These are phyloP conservation scores for Calliopum simillimum DNA, from an alignment of 2,888 invertebrate genomes.

Conservation along the genomic window DNA sequence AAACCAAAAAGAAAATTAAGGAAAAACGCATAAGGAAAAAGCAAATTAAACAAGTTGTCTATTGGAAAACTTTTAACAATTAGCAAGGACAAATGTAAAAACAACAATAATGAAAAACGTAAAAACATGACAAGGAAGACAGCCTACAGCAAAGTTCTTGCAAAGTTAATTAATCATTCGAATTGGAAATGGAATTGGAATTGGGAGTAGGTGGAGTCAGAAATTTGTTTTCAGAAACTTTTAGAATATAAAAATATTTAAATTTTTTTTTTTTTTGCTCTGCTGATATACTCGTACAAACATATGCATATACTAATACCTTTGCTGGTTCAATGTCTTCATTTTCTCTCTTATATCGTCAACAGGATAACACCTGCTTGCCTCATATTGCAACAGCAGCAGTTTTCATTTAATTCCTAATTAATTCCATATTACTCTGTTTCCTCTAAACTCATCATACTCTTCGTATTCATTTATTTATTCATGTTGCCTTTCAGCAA, in stretches of 20 bases:
- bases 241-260: too few species aligned
- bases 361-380: constrained; percentile 12
- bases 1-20: background rate
- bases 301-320: too few species aligned
- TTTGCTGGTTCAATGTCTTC: too few species aligned
- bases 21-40: background rate
- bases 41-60: constrained; percentile 1
- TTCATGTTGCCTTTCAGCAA: constrained; percentile 6
- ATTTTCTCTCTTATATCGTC: background rate
- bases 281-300: too few species aligned
- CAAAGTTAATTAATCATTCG: constrained; percentile 18
- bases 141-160: constrained; percentile 43
- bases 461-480: constrained; percentile 1
- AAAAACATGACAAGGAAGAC: constrained; percentile 45
- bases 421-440: constrained; percentile 4
- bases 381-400: background rate
- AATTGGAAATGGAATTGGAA: background rate
- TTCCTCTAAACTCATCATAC: background rate
- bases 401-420: background rate
- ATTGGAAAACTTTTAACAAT: too few species aligned
- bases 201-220: too few species aligned
- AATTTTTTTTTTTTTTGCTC: too few species aligned
- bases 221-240: too few species aligned
- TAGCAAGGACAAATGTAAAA: too few species aligned
- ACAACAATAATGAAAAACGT: background rate